A percentile compares a stretch with the other conserved stretches of the same genome.
These are phyloP conservation scores for Ochropacha duplaris DNA, from an alignment of 2,888 invertebrate species.

Conservation along the genomic window DNA sequence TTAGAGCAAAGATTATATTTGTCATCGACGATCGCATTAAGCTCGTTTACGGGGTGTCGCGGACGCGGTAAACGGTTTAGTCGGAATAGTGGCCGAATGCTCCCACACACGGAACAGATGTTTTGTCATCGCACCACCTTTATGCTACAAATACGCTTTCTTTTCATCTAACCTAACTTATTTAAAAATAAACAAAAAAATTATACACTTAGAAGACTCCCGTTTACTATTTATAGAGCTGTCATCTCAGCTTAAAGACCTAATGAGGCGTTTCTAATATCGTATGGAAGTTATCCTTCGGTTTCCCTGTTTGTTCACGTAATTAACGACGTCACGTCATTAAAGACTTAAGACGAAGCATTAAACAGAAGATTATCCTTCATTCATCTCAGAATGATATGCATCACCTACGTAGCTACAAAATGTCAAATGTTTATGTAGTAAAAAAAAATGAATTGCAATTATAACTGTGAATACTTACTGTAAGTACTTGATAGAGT, in stretches of 20 bases:
- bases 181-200: conserved; percentile 61
- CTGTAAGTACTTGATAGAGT: too few relatives aligned
- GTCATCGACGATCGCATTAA: conserved; percentile 75
- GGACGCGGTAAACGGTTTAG: conserved; percentile 70
- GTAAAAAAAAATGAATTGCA: too few relatives aligned
- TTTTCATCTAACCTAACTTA: conserved; percentile 42
- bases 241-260: conserved; percentile 77
- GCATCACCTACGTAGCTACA: too few relatives aligned
- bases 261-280: conserved; percentile 80
- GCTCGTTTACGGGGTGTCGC: conserved; percentile 71
- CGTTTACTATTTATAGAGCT: conserved; percentile 72
- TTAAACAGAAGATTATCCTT: neutral
- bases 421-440: too few relatives aligned
- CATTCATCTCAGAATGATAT: neutral
- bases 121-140: conserved; percentile 64
- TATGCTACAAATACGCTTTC: conserved; percentile 54
- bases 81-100: conserved; percentile 51
- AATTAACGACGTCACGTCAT: conserved; percentile 43
- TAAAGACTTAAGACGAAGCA: too few relatives aligned
- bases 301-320: conserved; percentile 67
- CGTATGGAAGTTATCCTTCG: conserved; percentile 67
- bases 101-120: conserved; percentile 67
- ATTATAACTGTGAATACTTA: too few relatives aligned
- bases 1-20: conserved; percentile 80
- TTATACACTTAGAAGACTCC: conserved; percentile 51